phyloP scores from a whole-genome alignment of 2,113 vertebrate species.

The Lonchura striata region DNA sequence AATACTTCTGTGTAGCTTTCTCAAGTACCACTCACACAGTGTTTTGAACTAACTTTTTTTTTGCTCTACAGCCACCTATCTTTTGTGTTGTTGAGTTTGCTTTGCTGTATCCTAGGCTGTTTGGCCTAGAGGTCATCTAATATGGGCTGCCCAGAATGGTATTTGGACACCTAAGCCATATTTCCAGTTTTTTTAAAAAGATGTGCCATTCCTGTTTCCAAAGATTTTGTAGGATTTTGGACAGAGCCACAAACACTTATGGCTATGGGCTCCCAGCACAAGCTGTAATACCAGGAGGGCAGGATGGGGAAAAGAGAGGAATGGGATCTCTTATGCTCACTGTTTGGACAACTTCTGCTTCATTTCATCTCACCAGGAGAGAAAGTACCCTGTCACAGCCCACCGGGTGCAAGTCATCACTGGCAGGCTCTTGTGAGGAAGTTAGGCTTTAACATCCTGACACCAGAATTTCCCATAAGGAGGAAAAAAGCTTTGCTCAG shows the following conservation, averaged over 20 bases:
- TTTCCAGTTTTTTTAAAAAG: not conserved
- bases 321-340: accelerated
- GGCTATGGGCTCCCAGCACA: not conserved
- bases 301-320: accelerated
- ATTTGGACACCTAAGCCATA: not conserved
- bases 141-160: not conserved
- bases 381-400: not conserved
- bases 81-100: not conserved
- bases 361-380: not conserved
- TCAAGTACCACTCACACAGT: not conserved
- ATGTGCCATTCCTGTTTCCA: not conserved
- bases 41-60: not conserved
- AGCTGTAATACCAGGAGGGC: accelerated
- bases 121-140: not conserved
- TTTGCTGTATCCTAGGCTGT: not conserved
- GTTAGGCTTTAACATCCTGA: not conserved
- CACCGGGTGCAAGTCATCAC: not conserved
- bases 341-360: not conserved
- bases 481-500: not conserved
- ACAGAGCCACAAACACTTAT: not conserved
- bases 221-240: not conserved
- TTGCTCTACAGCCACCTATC: not conserved
- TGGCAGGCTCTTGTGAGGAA: not conserved
- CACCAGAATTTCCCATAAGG: not conserved
- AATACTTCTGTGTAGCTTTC: not conserved